Base-by-base conservation (phyloP, 2,797 vertebrate species). In the Anguilla megastoma region DNA sequence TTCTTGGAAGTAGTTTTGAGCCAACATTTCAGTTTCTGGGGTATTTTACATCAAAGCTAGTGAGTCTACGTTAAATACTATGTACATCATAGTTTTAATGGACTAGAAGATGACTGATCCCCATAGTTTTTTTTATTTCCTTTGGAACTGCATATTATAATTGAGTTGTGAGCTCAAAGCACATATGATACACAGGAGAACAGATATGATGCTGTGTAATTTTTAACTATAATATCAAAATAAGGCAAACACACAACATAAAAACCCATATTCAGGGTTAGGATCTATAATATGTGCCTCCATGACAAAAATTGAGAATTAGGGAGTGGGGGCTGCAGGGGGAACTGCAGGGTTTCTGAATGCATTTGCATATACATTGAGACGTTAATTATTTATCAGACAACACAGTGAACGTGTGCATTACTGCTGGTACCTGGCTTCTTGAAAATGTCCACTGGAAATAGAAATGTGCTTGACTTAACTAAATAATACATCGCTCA, bases 341-440 rank as follows among this genome's bases (percentile, higher is more conserved):
- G 71, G 5, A 76, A 76, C 24, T n/a, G 6, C 12, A 6, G 1
- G 76, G 79, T 50, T 48, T 86, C 52, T 27, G 33, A 60, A 87
- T 89, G 89, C 90, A 96, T 96, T 94, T 96, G 93, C 95, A 96
- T 96, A 96, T 97, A 96, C 95, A 97, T 96, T 95, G 94, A 94
- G 92, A 94, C 94, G 96, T 97, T 94, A 96, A 97, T 97, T 95
- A 96, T 96, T 97, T 95, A 97, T 95, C 91, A 90, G 90, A 93
- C 88, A 93, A 86, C 88, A 90, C 88, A 90, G 94, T 94, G 92
- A 91, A 93, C 94, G 91, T 90, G 93, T 93, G 94, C 94, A 94
- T 94, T 95, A 93, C 90, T 91, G 91, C 90, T 90, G 90, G 91
- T 89, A 91, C 90, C 89, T 85, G 90, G 92, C 92, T 91, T 91